These are phyloP conservation scores for Pangasius mekongensis DNA, from an alignment of 2,797 vertebrate species.

Conservation along the genomic window DNA sequence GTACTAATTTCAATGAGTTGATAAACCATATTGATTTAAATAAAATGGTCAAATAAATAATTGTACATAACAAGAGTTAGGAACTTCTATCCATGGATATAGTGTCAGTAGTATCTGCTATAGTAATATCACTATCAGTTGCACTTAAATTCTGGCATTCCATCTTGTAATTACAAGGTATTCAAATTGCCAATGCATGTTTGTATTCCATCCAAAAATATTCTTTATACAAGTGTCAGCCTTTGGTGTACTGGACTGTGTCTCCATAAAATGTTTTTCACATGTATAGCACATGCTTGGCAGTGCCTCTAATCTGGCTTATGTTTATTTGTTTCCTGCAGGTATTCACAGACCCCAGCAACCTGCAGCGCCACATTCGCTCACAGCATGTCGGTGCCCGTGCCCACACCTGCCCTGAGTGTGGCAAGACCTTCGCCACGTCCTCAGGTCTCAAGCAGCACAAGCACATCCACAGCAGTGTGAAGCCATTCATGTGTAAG, in stretches of 20 bases:
- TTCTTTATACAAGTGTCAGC: neutral
- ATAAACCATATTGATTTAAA: neutral
- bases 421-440: slow-evolving; percentile 98
- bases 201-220: neutral
- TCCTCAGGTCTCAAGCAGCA: slow-evolving; percentile 98
- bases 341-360: slow-evolving; percentile 99
- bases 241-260: neutral
- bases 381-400: slow-evolving; percentile 96
- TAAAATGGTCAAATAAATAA: neutral
- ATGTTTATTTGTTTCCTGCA: slow-evolving; percentile 63
- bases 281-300: slow-evolving; percentile 5
- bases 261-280: neutral
- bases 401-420: slow-evolving; percentile 96
- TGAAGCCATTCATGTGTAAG: slow-evolving; percentile 99
- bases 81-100: neutral
- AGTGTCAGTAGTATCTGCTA: neutral
- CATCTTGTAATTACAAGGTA: neutral
- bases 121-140: neutral
- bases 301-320: slow-evolving; percentile 20
- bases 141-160: neutral
- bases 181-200: neutral
- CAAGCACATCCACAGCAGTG: slow-evolving; percentile 99
- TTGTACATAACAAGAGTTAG: neutral
- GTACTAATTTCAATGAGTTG: slow-evolving; percentile 71
- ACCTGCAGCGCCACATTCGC: slow-evolving; percentile 97